Evolutionary conservation across 2,797 vertebrate genomes (phyloP), one percentile per base, ranked within the genome.

Genomic region (Nyctalus aviator): DNA sequence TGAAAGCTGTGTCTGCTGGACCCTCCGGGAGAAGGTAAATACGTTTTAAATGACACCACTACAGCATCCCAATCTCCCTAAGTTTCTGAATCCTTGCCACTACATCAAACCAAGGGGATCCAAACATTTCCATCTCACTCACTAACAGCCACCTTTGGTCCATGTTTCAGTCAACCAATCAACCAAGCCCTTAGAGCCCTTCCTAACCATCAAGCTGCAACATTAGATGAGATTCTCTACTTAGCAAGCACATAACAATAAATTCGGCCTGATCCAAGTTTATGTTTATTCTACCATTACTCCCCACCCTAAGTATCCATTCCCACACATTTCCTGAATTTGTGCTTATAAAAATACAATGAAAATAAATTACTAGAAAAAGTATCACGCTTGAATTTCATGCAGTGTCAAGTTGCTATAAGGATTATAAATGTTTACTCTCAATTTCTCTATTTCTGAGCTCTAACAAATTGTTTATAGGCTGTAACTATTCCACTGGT

Each of bases 301-400:
- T 48, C 18, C 66, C 59, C 35, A 78, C 32, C 13, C 13, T 59
- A 57, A 46, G n/a, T 84, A 59, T 78, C 41, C 20, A 78, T 78
- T 59, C n/a, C 73, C n/a, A 30, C n/a, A 85, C 10, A 13, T 62
- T 86, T 78, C n/a, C 53, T 71, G 13, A 21, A 41, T 71, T 71
- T 92, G 20, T 78, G 32, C 32, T 35, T 78, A 35, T 48, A 85
- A 8, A 85, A 89, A 44, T 77, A 75, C 41, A 90, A 14, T 75
- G 75, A 85, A 82, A 73, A 89, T 66, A 2, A 88, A 41, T 90
- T 87, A 76, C 35, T 75, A 32, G 69, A 55, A 77, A 94, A 90
- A 90, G 76, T 3, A 64, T 87, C 35, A 87, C 11, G n/a, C 30
- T 77, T 77, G 30, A 12, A 86, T 53, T 93, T 86, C 50, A 46